phyloP scores from a whole-genome alignment of 2,888 invertebrate species.

The Pollenia amentaria region DNA sequence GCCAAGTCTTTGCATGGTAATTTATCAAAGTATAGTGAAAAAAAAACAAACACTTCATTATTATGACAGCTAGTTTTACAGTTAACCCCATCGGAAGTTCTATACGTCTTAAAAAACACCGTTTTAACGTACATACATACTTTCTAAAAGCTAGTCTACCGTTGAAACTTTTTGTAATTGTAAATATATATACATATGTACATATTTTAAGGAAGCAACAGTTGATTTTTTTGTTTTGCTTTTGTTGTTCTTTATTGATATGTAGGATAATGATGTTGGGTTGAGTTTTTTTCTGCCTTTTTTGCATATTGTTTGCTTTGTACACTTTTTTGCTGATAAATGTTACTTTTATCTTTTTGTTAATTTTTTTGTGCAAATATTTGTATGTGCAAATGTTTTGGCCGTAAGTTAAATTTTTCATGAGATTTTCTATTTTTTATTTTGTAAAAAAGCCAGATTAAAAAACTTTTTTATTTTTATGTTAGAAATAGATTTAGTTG shows the following conservation, averaged over 20 bases:
- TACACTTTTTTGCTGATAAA: background rate
- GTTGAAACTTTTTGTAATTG: background rate
- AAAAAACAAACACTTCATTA: too few species aligned
- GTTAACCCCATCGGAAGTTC: too few species aligned
- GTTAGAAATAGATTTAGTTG: too few species aligned
- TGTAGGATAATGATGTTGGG: conserved; percentile 23
- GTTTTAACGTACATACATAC: too few species aligned
- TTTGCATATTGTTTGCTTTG: conserved; percentile 22
- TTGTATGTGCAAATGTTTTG: background rate
- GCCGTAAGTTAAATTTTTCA: background rate
- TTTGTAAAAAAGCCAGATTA: background rate
- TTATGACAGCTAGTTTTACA: too few species aligned
- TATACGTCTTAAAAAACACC: too few species aligned
- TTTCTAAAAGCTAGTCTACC: too few species aligned
- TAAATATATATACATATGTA: background rate
- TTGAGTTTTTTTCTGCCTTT: conserved; percentile 8
- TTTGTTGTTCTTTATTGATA: conserved; percentile 31
- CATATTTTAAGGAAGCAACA: conserved; percentile 52
- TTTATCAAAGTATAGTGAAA: too few species aligned
- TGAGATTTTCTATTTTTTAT: background rate
- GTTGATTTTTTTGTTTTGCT: conserved; percentile 52
- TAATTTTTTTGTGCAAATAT: conserved; percentile 2
- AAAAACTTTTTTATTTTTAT: too few species aligned
- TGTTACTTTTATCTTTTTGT: conserved; percentile 4
- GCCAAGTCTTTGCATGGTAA: too few species aligned